Conservation (phyloP, 2,113 vertebrate genomes). For the Apodemus speciosus region DNA sequence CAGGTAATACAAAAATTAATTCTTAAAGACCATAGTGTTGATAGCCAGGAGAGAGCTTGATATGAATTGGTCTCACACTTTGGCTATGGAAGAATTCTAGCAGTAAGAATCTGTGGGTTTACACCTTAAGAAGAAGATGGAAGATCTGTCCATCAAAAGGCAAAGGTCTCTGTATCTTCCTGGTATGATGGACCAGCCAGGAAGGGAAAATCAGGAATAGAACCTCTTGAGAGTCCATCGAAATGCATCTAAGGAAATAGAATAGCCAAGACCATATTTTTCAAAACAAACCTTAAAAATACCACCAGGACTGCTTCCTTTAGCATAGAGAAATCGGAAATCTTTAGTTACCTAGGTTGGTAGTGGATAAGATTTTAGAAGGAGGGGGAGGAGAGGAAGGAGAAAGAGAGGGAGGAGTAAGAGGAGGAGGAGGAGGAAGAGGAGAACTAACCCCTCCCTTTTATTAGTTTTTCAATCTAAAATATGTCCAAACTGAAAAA, state of each 20-base stretch:
- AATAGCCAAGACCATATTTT: neutral
- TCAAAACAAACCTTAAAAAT: neutral
- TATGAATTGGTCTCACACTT: neutral
- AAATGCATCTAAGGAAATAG: neutral
- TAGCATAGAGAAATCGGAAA: neutral
- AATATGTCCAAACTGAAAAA: neutral
- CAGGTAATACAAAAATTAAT: neutral
- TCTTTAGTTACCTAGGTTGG: neutral
- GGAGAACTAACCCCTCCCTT: neutral
- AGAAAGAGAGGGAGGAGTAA: neutral
- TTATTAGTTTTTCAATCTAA: constrained; percentile 7
- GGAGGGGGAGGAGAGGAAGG: neutral
- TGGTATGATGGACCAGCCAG: neutral
- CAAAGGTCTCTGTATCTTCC: neutral
- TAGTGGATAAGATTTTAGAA: neutral
- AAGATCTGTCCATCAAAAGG: neutral
- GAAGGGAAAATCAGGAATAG: neutral
- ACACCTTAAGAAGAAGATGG: neutral
- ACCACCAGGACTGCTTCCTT: neutral
- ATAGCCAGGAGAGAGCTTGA: neutral
- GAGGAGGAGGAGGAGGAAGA: neutral
- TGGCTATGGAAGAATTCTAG: neutral
- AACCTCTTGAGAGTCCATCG: neutral
- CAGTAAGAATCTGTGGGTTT: neutral
- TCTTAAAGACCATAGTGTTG: neutral